Base-by-base conservation (phyloP, 2,797 vertebrate species). In the Novumbra hubbsi region DNA sequence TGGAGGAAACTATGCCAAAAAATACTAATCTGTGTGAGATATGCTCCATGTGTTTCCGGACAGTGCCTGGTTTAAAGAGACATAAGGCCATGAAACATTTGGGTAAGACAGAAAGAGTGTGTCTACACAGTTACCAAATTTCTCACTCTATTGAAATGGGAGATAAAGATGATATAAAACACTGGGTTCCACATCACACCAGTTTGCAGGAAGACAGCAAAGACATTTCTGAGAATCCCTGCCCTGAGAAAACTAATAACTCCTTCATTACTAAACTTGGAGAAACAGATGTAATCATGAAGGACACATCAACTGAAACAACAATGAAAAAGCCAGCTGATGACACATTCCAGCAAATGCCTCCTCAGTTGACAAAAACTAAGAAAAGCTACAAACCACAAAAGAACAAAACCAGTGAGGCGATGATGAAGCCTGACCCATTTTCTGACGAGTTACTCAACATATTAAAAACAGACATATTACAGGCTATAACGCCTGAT, bases 71-170 rank as follows among this genome's bases (percentile, higher is more conserved):
- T 65, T 91, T 99, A 86, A 97, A 95, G 84, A 94, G 96, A 86
- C 98, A 99, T 86, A 96, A 95, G 88, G 96, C 96, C 79, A 94
- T 97, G 90, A 99, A 98, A 76, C 97, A 99, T 77, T 91, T 90
- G 74, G 84, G 89, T 52, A 93, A 83, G 80, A 81, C 83, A 0
- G 67, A 93, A 5, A 84, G 90, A 17, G 41, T 14, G 8, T 38
- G 76, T 55, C 21, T 70, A 70, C 72, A 88, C 78, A 85, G 88
- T 89, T 86, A 87, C 82, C 88, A 93, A 80, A 79, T 76, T 68
- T 73, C 83, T 57, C 80, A 87, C 74, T 78, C 83, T 74, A 75
- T 82, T 82, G 90, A 92, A 75, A 92, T 87, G 73, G 86, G 79
- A 72, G 82, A 81, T 79, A 90, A 87, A 90, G 85, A 90, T 83